Evolutionary conservation across 2,113 vertebrate genomes (phyloP), one percentile per base, ranked within the genome.

Genomic region (Scartelaos histophorus): DNA sequence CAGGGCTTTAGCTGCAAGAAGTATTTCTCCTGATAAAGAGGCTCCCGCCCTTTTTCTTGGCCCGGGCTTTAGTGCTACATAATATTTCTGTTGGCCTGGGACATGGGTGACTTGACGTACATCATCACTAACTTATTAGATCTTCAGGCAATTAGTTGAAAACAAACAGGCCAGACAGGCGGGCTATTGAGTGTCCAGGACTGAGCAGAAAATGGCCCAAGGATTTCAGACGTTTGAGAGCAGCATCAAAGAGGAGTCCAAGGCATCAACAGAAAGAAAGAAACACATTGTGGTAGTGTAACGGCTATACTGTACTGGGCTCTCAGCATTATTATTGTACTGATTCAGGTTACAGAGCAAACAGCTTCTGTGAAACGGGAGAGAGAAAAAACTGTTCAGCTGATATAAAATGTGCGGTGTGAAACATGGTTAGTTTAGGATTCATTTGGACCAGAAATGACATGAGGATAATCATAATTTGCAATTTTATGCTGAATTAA

Each of bases 81-180:
- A 95, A 94, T 95, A 96, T 95, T 96, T 95, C 94, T 95, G 94
- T 94, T 94, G 95, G 94, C 95, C 93, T 92, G 90, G 94, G 95
- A 97, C 95, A 96, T 71, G 89, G 89, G 93, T 92, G 93, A 91
- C 91, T 93, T 84, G 85, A 85, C 87, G 76, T 95, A 97, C 94
- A 95, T 98, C 97, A 97, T 97, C 97, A 98, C 97, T 93, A 96
- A 95, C 96, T 97, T 98, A 98, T 98, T 98, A 98, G 95, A 96
- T 95, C 94, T 95, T 91, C 89, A 95, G 94, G 94, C 96, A 98
- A 98, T 99, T 97, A 98, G 95, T 91, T 82, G 94, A 95, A 96
- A 97, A 96, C 95, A 97, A 96, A 96, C 95, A 96, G 95, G 93
- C 88, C 90, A 96, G 95, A 98, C 96, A 97, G 95, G 94, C 93